phyloP scores from a whole-genome alignment of 2,797 vertebrate genomes.

The Etheostoma perlongum region DNA sequence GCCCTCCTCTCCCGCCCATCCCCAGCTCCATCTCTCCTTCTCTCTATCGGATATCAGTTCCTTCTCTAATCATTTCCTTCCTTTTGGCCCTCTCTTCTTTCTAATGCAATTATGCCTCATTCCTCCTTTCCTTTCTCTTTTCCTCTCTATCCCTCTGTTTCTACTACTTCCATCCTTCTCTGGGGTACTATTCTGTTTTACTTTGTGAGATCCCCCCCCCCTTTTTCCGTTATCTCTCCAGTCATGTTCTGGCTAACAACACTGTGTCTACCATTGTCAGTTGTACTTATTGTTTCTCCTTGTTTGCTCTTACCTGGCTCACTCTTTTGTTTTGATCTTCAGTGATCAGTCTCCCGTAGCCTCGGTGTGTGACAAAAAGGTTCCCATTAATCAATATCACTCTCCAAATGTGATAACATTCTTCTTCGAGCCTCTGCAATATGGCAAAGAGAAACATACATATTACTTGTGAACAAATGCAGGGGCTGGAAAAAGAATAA shows the following conservation, averaged over 20 bases:
- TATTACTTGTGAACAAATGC: slow-evolving; percentile 47
- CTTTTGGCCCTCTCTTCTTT: slow-evolving; percentile 85
- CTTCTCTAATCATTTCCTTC: slow-evolving; percentile 89
- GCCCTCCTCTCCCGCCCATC: slow-evolving; percentile 68
- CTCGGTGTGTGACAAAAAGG: slow-evolving; percentile 71
- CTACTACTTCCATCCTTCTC: slow-evolving; percentile 58
- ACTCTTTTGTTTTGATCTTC: slow-evolving; percentile 77
- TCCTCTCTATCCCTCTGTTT: slow-evolving; percentile 47
- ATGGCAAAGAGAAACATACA: slow-evolving; percentile 57
- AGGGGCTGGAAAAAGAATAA: slow-evolving; percentile 28
- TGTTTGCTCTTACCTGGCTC: slow-evolving; percentile 69
- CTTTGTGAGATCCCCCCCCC: slow-evolving; percentile 20
- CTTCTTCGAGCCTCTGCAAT: slow-evolving; percentile 68
- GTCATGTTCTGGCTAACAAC: slow-evolving; percentile 67
- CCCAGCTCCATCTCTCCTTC: slow-evolving; percentile 69
- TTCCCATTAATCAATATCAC: slow-evolving; percentile 81
- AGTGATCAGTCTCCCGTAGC: slow-evolving; percentile 72
- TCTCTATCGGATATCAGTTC: slow-evolving; percentile 86
- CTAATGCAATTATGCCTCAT: slow-evolving; percentile 86
- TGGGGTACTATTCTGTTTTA: slow-evolving; percentile 47
- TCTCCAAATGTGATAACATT: slow-evolving; percentile 75
- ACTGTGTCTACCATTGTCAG: slow-evolving; percentile 68
- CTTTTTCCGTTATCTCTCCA: slow-evolving; percentile 61
- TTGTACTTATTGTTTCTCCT: slow-evolving; percentile 78
- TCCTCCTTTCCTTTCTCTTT: slow-evolving; percentile 72